Evolutionary conservation across 2,888 invertebrate species (phyloP).

Genomic region (Tipula vernalis): DNA sequence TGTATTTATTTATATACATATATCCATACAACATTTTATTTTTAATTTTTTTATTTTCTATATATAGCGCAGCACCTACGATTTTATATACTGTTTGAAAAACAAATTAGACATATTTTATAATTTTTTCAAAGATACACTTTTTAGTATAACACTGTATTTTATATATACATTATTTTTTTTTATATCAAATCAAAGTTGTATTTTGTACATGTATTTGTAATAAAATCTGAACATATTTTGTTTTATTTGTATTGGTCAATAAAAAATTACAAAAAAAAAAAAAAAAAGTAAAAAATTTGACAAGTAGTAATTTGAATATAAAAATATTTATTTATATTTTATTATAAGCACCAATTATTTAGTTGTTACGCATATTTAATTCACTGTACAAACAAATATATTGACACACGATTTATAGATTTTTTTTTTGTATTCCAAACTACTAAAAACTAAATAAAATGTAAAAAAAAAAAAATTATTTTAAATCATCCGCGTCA

Average conservation of each 20-base stretch:
- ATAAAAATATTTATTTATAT: not conserved
- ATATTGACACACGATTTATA: not conserved
- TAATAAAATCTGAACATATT: not conserved
- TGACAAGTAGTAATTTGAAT: not conserved
- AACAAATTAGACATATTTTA: not conserved
- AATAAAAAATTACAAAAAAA: not conserved
- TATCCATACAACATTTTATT: not conserved
- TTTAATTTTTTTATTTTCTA: not conserved
- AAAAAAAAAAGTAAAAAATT: not conserved
- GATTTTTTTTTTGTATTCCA: not conserved
- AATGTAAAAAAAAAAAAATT: not conserved
- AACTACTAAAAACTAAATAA: not conserved
- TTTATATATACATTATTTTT: not conserved
- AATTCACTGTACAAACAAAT: not conserved
- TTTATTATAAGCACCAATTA: not conserved
- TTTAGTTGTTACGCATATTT: not conserved
- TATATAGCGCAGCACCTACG: not conserved
- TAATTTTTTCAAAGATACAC: not conserved
- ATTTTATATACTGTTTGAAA: not conserved
- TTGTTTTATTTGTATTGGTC: not conserved
- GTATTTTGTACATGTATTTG: not conserved
- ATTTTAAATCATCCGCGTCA: not conserved
- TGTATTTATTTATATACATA: not conserved
- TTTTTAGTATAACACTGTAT: not conserved
- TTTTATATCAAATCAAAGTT: not conserved